Conservation (phyloP, 2,888 invertebrate genomes). For the Fabriciana adippe region DNA sequence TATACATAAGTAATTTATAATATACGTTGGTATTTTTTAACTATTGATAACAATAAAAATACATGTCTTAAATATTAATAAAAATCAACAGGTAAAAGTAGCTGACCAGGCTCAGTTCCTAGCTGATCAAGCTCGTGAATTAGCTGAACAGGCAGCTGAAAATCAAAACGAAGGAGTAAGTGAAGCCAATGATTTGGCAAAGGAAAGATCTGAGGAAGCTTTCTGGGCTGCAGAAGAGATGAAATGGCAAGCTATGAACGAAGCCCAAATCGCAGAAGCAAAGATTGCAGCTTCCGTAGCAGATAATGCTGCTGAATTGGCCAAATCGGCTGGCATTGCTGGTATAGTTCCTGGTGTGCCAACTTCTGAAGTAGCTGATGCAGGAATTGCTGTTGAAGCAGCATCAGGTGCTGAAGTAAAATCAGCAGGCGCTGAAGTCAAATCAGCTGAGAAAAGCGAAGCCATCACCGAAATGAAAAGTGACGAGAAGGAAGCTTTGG, state of each 20-base stretch:
- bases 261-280: slow-evolving; percentile 63
- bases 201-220: slow-evolving; percentile 50
- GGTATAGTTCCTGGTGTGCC: slow-evolving; percentile 41
- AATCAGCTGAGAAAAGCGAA: slow-evolving; percentile 34
- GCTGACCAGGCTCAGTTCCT: slow-evolving; percentile 56
- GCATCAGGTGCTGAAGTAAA: slow-evolving; percentile 22
- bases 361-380: slow-evolving; percentile 11
- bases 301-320: slow-evolving; percentile 50
- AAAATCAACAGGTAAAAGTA: slow-evolving; percentile 40
- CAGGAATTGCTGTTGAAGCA: slow-evolving; percentile 29
- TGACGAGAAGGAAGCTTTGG: slow-evolving; percentile 38
- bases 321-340: slow-evolving; percentile 43
- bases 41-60: too few species aligned
- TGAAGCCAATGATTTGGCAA: slow-evolving; percentile 49
- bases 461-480: slow-evolving; percentile 43
- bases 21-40: too few species aligned
- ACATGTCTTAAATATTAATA: too few species aligned
- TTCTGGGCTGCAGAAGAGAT: slow-evolving; percentile 66
- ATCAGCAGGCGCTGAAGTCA: slow-evolving; percentile 16
- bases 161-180: slow-evolving; percentile 54
- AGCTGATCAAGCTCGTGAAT: slow-evolving; percentile 56
- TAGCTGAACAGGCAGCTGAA: slow-evolving; percentile 54
- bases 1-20: too few species aligned
- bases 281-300: slow-evolving; percentile 61
- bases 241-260: slow-evolving; percentile 71